These are phyloP conservation scores for Paralichthys olivaceus DNA, from an alignment of 2,113 vertebrate genomes.

Conservation along the genomic window DNA sequence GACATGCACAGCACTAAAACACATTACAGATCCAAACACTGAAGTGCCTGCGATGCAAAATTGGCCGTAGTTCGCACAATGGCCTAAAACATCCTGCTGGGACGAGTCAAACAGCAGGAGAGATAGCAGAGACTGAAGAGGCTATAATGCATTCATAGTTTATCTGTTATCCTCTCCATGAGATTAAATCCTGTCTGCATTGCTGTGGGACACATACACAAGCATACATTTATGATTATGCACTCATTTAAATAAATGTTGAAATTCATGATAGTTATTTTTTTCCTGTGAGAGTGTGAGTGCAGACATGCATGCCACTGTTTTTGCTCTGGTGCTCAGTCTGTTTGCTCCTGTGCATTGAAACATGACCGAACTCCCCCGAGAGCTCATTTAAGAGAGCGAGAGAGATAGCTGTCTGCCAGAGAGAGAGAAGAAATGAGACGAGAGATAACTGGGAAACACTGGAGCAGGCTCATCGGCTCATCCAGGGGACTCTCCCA, in stretches of 20 bases:
- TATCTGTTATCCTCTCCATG: neutral
- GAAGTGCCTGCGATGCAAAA: slow-evolving; percentile 55
- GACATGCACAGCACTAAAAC: slow-evolving; percentile 46
- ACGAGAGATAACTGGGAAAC: slow-evolving; percentile 51
- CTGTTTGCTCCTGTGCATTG: slow-evolving; percentile 42
- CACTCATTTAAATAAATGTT: slow-evolving; percentile 42
- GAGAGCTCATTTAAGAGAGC: slow-evolving; percentile 74
- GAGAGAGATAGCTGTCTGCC: slow-evolving; percentile 23
- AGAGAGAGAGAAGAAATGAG: slow-evolving; percentile 35
- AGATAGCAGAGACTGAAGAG: slow-evolving; percentile 13
- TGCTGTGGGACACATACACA: slow-evolving; percentile 1
- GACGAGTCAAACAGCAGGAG: slow-evolving; percentile 44
- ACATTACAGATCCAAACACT: slow-evolving; percentile 47
- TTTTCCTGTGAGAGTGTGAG: neutral
- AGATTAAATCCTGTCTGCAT: slow-evolving; percentile 13
- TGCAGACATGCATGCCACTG: neutral
- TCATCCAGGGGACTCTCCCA: slow-evolving; percentile 36
- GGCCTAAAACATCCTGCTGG: slow-evolving; percentile 58
- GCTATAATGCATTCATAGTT: slow-evolving; percentile 17
- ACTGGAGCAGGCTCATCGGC: slow-evolving; percentile 36
- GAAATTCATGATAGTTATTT: slow-evolving; percentile 32
- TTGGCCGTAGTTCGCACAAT: slow-evolving; percentile 55
- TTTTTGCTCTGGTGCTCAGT: slow-evolving; percentile 35
- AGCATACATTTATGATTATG: slow-evolving; percentile 5
- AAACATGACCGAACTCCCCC: slow-evolving; percentile 61